These are phyloP conservation scores for Sarcophaga rosellei DNA, from an alignment of 2,888 invertebrate species.

Conservation along the genomic window DNA sequence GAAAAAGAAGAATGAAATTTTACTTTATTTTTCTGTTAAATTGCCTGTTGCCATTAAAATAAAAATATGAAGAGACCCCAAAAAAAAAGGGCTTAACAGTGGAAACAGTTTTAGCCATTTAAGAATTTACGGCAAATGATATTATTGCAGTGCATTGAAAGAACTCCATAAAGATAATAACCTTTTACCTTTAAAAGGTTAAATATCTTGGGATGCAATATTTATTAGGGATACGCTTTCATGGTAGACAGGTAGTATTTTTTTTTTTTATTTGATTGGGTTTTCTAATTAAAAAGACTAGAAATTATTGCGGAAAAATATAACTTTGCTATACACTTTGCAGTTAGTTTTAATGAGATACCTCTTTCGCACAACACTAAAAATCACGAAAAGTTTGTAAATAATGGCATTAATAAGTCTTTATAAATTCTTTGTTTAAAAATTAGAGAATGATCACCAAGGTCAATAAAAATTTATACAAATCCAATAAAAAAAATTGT, in stretches of 20 bases:
- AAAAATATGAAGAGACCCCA: conserved; percentile 13
- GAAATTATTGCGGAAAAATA: too few species aligned
- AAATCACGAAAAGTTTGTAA: too few species aligned
- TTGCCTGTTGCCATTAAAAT: conserved; percentile 63
- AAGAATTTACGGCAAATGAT: not conserved
- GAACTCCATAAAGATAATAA: not conserved
- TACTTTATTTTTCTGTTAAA: conserved; percentile 45
- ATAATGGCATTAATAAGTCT: too few species aligned
- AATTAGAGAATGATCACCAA: too few species aligned
- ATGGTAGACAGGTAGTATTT: not conserved
- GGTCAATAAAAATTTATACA: too few species aligned
- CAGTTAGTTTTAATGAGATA: too few species aligned
- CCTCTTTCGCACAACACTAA: too few species aligned
- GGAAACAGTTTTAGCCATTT: conserved; percentile 31
- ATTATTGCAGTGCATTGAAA: conserved; percentile 9
- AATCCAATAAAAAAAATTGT: too few species aligned
- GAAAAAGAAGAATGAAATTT: not conserved
- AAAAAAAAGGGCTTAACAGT: conserved; percentile 22
- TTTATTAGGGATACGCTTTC: too few species aligned
- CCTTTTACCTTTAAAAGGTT: not conserved
- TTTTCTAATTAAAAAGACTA: not conserved
- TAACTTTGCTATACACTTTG: too few species aligned
- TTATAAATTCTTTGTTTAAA: too few species aligned
- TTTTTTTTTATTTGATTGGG: not conserved
- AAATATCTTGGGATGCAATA: too few species aligned